These are phyloP conservation scores for Nomada ferruginata DNA, from an alignment of 2,888 invertebrate genomes.

Conservation along the genomic window DNA sequence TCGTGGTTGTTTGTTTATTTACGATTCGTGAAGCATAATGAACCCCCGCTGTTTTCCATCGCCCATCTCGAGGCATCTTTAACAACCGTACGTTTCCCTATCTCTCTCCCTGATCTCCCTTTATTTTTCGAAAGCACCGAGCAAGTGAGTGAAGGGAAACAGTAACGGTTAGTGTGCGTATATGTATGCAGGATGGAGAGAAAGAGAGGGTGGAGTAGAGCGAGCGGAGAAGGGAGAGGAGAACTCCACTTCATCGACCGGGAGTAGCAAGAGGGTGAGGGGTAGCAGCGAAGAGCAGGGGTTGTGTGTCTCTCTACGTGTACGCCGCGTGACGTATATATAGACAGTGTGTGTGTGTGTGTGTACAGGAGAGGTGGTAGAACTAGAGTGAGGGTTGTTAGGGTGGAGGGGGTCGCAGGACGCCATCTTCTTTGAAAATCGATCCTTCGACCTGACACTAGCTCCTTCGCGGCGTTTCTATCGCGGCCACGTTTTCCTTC, in stretches of 20 bases:
- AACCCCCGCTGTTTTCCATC: slow-evolving; percentile 52
- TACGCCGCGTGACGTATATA: neutral
- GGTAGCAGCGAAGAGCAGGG: slow-evolving; percentile 27
- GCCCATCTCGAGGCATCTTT: slow-evolving; percentile 46
- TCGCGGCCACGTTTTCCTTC: slow-evolving; percentile 23
- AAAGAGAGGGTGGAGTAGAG: slow-evolving; percentile 3
- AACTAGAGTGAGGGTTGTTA: slow-evolving; percentile 29
- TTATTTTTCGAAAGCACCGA: slow-evolving; percentile 59
- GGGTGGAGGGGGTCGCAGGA: slow-evolving; percentile 54
- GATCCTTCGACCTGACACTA: slow-evolving; percentile 63
- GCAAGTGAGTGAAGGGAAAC: slow-evolving; percentile 40
- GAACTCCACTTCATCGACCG: slow-evolving; percentile 65
- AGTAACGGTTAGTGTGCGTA: slow-evolving; percentile 1
- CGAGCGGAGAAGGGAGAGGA: slow-evolving; percentile 18
- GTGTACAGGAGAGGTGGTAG: slow-evolving; percentile 4
- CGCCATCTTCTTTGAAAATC: slow-evolving; percentile 69
- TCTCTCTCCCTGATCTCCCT: slow-evolving; percentile 42
- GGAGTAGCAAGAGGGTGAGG: slow-evolving; percentile 48
- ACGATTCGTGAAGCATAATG: slow-evolving; percentile 68
- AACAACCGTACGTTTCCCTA: slow-evolving; percentile 19
- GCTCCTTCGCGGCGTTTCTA: slow-evolving; percentile 48
- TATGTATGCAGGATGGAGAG: neutral
- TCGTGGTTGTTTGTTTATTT: slow-evolving; percentile 64
- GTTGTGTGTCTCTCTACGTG: slow-evolving; percentile 9
- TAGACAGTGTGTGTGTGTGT: neutral